Evolutionary conservation across 2,888 invertebrate species (phyloP), one percentile per base, ranked within the genome.

Genomic region (Plemyria rubiginata): DNA sequence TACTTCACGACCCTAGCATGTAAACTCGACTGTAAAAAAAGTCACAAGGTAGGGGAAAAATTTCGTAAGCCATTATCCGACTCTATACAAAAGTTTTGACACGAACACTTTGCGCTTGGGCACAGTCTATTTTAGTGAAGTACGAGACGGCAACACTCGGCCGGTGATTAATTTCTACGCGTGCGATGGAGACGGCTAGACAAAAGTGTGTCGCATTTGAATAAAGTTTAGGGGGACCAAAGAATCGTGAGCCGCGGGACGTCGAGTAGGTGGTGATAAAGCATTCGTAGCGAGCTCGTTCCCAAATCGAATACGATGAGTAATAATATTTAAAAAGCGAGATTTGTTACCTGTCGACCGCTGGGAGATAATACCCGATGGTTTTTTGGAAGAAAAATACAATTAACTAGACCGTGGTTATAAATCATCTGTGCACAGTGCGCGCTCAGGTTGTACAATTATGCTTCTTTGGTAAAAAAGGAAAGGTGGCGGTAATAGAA

Each of bases 241-340:
- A 87, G 82, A 88, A 82, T 84, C 82, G 85, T 85, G 87, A 90
- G 77, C 91, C 82, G 85, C 90, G 91, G 92, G 92, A 90, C 80
- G 87, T 87, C 90, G 90, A 92, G 91, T 92, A 92, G 93, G 93
- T 92, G 93, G 93, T 90, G 91, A 91, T 92, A 92, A 92, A 93
- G 90, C 91, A 92, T 92, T 88, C 89, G 90, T 87, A 89, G 90
- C 84, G 84, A 84, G 87, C 85, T 83, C 86, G 88, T 84, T 91
- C 88, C 90, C 88, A 90, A 91, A 91, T 91, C 91, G 88, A 90
- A 90, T 87, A 80, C 92, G 92, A 91, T 92, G 92, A 92, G 90
- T 92, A 92, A 90, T 90, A 91, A 87, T 92, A 91, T 92, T 91
- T 90, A 90, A 91, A 90, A 92, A 90, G 87, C 85, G 87, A 91